Evolutionary conservation across 2,113 vertebrate species (phyloP).

Genomic region (Microcebus lehilahytsara): DNA sequence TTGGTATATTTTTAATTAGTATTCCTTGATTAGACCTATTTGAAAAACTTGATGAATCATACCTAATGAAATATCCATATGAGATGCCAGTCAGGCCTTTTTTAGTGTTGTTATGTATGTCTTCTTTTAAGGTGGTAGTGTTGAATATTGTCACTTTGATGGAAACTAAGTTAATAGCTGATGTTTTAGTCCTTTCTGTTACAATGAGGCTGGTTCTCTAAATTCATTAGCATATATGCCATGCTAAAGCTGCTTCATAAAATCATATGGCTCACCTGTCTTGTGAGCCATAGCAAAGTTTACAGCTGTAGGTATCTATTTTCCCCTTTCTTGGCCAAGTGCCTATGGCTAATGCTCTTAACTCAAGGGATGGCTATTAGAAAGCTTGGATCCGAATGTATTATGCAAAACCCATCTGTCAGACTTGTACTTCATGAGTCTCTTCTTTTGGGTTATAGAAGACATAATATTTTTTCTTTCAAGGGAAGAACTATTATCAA

Average conservation of each 20-base stretch:
- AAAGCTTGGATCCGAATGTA: constrained; percentile 26
- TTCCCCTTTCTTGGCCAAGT: background rate
- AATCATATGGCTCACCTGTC: background rate
- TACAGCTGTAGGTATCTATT: background rate
- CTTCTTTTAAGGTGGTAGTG: background rate
- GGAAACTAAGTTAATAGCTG: background rate
- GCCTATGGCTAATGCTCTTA: constrained; percentile 40
- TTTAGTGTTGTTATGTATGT: background rate
- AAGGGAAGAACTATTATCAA: background rate
- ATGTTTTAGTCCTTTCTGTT: constrained; percentile 4
- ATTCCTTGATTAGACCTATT: background rate
- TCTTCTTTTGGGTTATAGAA: constrained; percentile 34
- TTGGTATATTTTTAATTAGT: background rate
- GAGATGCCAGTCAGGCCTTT: background rate
- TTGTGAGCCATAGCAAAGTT: background rate
- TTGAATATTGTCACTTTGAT: background rate
- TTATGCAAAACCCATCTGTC: constrained; percentile 45
- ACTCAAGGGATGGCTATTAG: background rate
- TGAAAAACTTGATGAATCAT: background rate
- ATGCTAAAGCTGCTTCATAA: background rate
- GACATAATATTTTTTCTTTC: background rate
- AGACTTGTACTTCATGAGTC: constrained; percentile 28
- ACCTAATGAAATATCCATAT: background rate
- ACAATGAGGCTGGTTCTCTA: constrained; percentile 19
- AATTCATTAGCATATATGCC: background rate